These are phyloP conservation scores for Rhamphomyia laevipes DNA, from an alignment of 2,888 invertebrate genomes.

Conservation along the genomic window DNA sequence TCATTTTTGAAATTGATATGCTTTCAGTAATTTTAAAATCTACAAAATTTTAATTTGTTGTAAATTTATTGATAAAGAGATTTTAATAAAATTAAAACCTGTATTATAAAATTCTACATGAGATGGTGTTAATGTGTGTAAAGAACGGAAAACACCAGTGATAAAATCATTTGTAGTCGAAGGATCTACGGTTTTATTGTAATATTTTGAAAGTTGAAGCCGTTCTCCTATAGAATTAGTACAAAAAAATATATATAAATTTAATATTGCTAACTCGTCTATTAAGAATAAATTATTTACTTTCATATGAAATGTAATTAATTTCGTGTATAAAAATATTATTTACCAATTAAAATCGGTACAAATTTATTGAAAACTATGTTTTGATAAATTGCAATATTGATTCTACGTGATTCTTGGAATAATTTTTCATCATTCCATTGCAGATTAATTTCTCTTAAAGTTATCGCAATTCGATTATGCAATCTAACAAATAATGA, in stretches of 20 bases:
- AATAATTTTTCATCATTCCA: conserved; percentile 47
- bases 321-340: too few species aligned
- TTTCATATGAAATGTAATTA: too few species aligned
- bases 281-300: too few species aligned
- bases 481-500: conserved; percentile 45
- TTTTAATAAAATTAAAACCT: conserved; percentile 11
- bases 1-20: not conserved
- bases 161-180: conserved; percentile 55
- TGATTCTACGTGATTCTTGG: conserved; percentile 44
- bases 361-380: conserved; percentile 49
- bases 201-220: conserved; percentile 7
- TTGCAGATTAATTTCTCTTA: conserved; percentile 42
- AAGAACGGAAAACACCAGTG: conserved; percentile 64
- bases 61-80: not conserved
- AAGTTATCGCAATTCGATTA: conserved; percentile 43
- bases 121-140: conserved; percentile 48
- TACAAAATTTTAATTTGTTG: not conserved
- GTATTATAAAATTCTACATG: conserved; percentile 28
- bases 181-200: conserved; percentile 35
- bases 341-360: conserved; percentile 40
- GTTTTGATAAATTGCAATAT: conserved; percentile 46
- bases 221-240: conserved; percentile 7
- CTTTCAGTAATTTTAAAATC: not conserved
- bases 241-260: not conserved
- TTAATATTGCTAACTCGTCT: too few species aligned